Conservation (phyloP, 2,797 vertebrate genomes). For the Otus scops region DNA sequence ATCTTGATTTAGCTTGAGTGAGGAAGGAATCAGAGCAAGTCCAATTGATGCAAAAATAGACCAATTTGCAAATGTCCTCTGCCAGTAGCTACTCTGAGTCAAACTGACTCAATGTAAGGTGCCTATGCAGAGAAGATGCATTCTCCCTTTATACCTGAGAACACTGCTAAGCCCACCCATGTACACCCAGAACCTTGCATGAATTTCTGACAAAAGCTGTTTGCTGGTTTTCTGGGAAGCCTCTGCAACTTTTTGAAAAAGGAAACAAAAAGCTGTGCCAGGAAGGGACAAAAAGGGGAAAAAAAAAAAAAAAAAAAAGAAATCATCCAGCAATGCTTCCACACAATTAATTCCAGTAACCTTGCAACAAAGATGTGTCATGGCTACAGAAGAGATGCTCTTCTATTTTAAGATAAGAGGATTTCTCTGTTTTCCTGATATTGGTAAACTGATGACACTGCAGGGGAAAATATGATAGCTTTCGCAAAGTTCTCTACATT, state of each 20-base stretch:
- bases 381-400: not conserved
- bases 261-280: not conserved
- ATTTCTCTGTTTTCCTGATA: not conserved
- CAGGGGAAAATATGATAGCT: not conserved
- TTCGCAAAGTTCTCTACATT: not conserved
- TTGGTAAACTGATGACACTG: not conserved
- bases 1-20: accelerated
- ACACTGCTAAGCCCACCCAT: not conserved
- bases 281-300: not conserved
- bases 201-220: not conserved
- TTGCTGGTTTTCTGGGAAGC: not conserved
- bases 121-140: accelerated
- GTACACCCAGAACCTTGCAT: accelerated
- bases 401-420: not conserved
- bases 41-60: not conserved
- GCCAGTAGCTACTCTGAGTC: accelerated
- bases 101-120: accelerated
- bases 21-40: not conserved
- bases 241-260: not conserved
- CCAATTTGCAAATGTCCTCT: not conserved
- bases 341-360: not conserved
- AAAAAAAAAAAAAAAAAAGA: no score
- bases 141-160: no score
- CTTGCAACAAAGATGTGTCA: not conserved
- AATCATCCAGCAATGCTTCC: not conserved